Percentiles rank a stretch among this genome's conserved stretches.
phyloP scores from a whole-genome alignment of 2,888 invertebrate species.

The Eurytoma adleriae region DNA sequence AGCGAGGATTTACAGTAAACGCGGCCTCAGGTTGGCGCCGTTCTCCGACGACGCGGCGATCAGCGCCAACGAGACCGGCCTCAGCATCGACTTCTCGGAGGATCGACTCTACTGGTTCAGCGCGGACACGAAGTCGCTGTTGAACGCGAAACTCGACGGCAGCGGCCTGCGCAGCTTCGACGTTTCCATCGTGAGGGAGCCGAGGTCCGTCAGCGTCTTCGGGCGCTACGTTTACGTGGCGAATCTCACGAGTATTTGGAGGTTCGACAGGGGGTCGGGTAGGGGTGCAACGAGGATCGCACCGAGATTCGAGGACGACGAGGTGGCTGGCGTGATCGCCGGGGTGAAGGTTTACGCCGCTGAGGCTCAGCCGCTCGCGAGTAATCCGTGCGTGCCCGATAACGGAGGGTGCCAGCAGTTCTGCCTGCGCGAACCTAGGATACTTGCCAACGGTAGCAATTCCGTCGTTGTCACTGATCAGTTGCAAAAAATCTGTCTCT shows the following conservation, averaged over 20 bases:
- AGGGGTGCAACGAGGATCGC: neutral
- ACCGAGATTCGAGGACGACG: conserved; percentile 1
- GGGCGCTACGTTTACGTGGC: conserved; percentile 42
- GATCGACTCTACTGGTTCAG: conserved; percentile 39
- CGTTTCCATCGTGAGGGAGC: conserved; percentile 8
- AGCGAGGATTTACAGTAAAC: conserved; percentile 8
- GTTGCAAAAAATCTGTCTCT: conserved; percentile 31
- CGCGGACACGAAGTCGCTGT: neutral
- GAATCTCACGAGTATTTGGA: conserved; percentile 44
- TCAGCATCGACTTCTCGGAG: conserved; percentile 23
- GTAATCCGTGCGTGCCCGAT: conserved; percentile 12
- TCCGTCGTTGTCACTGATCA: conserved; percentile 30
- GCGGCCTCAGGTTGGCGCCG: neutral
- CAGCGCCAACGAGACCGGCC: conserved; percentile 25
- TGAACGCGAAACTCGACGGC: conserved; percentile 21
- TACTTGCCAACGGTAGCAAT: conserved; percentile 7
- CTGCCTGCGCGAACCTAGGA: conserved; percentile 25
- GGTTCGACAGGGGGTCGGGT: conserved; percentile 40
- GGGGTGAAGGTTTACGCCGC: conserved; percentile 27
- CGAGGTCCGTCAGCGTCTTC: conserved; percentile 31
- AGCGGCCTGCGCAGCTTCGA: conserved; percentile 7
- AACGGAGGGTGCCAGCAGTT: conserved; percentile 49
- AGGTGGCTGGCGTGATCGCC: neutral
- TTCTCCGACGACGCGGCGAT: neutral
- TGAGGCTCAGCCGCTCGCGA: neutral